Percentiles rank a stretch among this genome's conserved stretches.
Evolutionary conservation across 2,888 invertebrate genomes (phyloP).

Genomic region (Acleris sparsana): DNA sequence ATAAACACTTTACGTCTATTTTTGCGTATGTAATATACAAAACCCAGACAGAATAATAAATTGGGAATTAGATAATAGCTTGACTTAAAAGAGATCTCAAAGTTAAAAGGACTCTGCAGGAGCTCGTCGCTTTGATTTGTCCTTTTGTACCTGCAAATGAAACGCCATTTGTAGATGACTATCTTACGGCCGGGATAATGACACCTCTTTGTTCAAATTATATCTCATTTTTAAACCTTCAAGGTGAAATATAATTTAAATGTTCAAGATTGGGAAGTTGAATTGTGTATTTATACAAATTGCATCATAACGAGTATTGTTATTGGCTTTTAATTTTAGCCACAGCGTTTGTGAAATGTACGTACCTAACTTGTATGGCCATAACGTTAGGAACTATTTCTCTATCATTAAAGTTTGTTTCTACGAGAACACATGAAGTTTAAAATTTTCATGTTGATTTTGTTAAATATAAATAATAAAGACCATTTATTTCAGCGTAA

Average conservation of each 20-base stretch:
- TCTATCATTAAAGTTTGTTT: too few relatives aligned
- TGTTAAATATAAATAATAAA: too few relatives aligned
- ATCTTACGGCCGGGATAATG: slow-evolving; percentile 50
- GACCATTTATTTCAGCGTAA: too few relatives aligned
- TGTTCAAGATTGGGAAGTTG: slow-evolving; percentile 21
- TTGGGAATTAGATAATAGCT: slow-evolving; percentile 53
- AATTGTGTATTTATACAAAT: slow-evolving; percentile 15
- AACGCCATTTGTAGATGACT: slow-evolving; percentile 64
- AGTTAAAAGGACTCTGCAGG: slow-evolving; percentile 60
- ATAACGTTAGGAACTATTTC: too few relatives aligned
- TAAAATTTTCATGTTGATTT: too few relatives aligned
- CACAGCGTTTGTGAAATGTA: too few relatives aligned
- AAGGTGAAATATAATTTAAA: slow-evolving; percentile 31
- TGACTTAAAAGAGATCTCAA: slow-evolving; percentile 52
- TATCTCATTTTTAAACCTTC: slow-evolving; percentile 47
- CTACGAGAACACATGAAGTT: too few relatives aligned
- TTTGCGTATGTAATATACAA: background rate
- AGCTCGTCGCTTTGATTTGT: slow-evolving; percentile 68
- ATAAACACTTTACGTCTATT: too few relatives aligned
- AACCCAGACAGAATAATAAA: slow-evolving; percentile 41
- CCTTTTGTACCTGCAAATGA: slow-evolving; percentile 66
- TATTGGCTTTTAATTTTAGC: too few relatives aligned
- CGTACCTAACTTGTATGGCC: too few relatives aligned
- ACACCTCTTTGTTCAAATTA: slow-evolving; percentile 45
- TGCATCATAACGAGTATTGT: background rate